A percentile compares a stretch with the other conserved stretches of the same genome.
These are phyloP conservation scores for Cosmia trapezina DNA, from an alignment of 2,888 invertebrate genomes.

Conservation along the genomic window DNA sequence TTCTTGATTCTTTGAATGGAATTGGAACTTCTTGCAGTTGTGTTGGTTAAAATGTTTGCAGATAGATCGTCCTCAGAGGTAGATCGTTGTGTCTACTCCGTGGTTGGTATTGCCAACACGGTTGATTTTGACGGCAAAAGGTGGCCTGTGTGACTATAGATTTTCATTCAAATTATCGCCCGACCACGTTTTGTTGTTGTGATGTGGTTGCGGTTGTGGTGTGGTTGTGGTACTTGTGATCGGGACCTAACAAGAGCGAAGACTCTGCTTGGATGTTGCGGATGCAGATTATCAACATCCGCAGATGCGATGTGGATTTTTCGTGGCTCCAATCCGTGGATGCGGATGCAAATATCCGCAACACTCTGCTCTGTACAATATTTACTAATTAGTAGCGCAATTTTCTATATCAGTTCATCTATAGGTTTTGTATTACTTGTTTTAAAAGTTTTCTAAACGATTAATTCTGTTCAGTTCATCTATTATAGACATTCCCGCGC, in stretches of 20 bases:
- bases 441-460: conserved; percentile 19
- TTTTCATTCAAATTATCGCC: too few relatives aligned
- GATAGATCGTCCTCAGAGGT: too few relatives aligned
- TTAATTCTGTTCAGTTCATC: conserved; percentile 17
- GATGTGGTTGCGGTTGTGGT: too few relatives aligned
- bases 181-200: too few relatives aligned
- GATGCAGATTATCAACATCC: not conserved
- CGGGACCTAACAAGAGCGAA: not conserved
- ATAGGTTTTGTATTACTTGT: conserved; percentile 27
- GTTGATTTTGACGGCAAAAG: too few relatives aligned
- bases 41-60: too few relatives aligned
- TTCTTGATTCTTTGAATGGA: too few relatives aligned
- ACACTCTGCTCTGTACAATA: not conserved
- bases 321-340: too few relatives aligned
- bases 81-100: too few relatives aligned
- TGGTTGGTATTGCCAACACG: too few relatives aligned
- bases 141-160: too few relatives aligned
- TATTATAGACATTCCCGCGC: not conserved
- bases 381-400: conserved; percentile 16
- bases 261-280: not conserved
- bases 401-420: conserved; percentile 1
- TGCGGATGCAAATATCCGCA: not conserved
- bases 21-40: too few relatives aligned
- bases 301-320: not conserved
- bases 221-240: not conserved